These are phyloP conservation scores for Hylaeus anthracinus DNA, from an alignment of 1,140 invertebrate genomes.

Conservation along the genomic window DNA sequence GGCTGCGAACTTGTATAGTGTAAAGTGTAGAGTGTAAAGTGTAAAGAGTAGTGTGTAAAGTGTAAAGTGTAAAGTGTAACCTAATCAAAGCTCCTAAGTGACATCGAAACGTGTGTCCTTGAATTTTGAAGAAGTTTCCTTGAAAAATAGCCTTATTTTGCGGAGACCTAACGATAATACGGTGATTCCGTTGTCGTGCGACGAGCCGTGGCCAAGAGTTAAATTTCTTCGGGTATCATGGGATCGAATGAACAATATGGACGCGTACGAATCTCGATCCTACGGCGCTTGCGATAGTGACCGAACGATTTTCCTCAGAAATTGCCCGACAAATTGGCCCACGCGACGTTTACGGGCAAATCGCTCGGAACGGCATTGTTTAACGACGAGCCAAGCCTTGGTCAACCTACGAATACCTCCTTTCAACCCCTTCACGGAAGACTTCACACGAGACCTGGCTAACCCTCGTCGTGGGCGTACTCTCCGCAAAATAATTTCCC, in stretches of 20 bases:
- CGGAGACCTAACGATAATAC: background rate
- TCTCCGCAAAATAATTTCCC: slow-evolving; percentile 45
- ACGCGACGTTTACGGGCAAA: slow-evolving; percentile 73
- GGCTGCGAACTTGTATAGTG: no score
- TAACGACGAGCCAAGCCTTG: slow-evolving; percentile 71
- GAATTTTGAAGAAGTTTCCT: background rate
- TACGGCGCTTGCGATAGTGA: slow-evolving; percentile 61
- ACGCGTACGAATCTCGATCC: slow-evolving; percentile 25
- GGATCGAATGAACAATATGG: slow-evolving; percentile 54
- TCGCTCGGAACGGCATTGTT: slow-evolving; percentile 79
- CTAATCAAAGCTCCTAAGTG: no score
- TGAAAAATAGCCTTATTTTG: background rate
- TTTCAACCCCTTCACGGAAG: slow-evolving; percentile 70
- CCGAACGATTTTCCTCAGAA: slow-evolving; percentile 79
- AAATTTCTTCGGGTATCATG: slow-evolving; percentile 2
- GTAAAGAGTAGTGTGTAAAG: no score
- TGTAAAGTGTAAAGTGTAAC: no score
- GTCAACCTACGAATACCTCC: slow-evolving; percentile 74
- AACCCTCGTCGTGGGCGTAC: slow-evolving; percentile 6
- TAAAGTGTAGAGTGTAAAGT: no score
- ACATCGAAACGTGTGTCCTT: no score
- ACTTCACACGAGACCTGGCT: slow-evolving; percentile 58
- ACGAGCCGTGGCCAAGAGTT: background rate
- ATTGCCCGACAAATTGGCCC: slow-evolving; percentile 77
- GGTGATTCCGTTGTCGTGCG: background rate